Conservation (phyloP, 2,888 invertebrate genomes). For the Eilema sororculum region DNA sequence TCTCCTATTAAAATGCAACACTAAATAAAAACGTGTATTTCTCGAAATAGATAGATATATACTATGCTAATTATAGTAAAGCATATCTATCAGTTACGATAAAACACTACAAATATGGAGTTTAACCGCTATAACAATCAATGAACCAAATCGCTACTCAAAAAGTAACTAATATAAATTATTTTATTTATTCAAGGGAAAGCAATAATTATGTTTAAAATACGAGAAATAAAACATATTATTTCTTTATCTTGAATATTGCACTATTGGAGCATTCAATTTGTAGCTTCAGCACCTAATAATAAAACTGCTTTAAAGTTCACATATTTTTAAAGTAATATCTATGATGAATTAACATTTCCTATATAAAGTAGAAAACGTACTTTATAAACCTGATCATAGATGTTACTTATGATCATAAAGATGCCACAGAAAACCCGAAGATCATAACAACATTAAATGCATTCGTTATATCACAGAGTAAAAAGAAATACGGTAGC, state of each 20-base stretch:
- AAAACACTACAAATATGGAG: conserved; percentile 24
- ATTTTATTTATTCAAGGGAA: conserved; percentile 37
- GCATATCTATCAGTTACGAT: conserved; percentile 21
- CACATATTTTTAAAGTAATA: conserved; percentile 23
- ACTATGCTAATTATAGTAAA: not conserved
- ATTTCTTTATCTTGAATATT: conserved; percentile 36
- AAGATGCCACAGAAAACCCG: conserved; percentile 70
- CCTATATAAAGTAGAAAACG: not conserved
- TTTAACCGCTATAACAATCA: conserved; percentile 20
- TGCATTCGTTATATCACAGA: conserved; percentile 46
- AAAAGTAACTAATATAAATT: conserved; percentile 30
- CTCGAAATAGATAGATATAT: conserved; percentile 27
- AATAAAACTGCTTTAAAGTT: conserved; percentile 24
- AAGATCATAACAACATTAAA: conserved; percentile 32
- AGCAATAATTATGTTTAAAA: conserved; percentile 31
- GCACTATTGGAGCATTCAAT: conserved; percentile 36
- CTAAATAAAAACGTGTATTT: conserved; percentile 33
- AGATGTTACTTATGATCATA: conserved; percentile 43
- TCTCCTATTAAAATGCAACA: conserved; percentile 52
- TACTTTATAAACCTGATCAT: conserved; percentile 28
- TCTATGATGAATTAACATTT: conserved; percentile 28
- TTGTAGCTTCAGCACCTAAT: conserved; percentile 37
- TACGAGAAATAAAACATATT: conserved; percentile 27
- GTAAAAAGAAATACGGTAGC: conserved; percentile 54
- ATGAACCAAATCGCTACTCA: conserved; percentile 22